These are phyloP conservation scores for Meiosimyza platycephala DNA, from an alignment of 2,888 invertebrate species.

Conservation along the genomic window DNA sequence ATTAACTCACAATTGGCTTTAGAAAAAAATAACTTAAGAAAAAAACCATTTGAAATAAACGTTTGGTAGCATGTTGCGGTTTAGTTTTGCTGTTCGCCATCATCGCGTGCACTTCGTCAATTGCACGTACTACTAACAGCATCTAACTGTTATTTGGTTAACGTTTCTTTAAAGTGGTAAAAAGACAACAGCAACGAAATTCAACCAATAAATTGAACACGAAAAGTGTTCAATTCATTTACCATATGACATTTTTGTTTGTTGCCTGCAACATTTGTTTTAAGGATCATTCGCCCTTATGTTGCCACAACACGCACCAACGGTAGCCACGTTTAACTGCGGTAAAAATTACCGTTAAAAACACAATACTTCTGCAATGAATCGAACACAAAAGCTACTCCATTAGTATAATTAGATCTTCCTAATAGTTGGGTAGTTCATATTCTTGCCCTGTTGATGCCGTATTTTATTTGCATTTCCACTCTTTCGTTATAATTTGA, in stretches of 20 bases:
- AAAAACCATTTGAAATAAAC: background rate
- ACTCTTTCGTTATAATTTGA: slow-evolving; percentile 43
- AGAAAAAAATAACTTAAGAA: background rate
- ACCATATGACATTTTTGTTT: slow-evolving; percentile 46
- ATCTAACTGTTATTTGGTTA: slow-evolving; percentile 27
- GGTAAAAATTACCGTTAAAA: slow-evolving; percentile 35
- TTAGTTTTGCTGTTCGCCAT: background rate
- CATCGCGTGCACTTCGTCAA: slow-evolving; percentile 19
- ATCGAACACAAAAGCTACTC: slow-evolving; percentile 35
- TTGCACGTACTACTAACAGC: slow-evolving; percentile 25
- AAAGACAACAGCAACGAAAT: no score
- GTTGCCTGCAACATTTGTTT: background rate
- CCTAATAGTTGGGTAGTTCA: slow-evolving; percentile 22
- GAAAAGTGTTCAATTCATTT: slow-evolving; percentile 54
- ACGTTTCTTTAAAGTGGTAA: slow-evolving; percentile 1
- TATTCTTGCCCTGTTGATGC: slow-evolving; percentile 29
- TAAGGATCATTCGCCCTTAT: slow-evolving; percentile 53
- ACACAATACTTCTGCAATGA: background rate
- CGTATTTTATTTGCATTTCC: slow-evolving; percentile 30
- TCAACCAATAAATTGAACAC: slow-evolving; percentile 2
- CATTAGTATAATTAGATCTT: slow-evolving; percentile 65
- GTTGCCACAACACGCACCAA: slow-evolving; percentile 61
- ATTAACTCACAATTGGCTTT: no score
- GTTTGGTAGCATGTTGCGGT: slow-evolving; percentile 6
- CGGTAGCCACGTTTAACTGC: slow-evolving; percentile 59